phyloP scores from a whole-genome alignment of 2,797 vertebrate genomes.

The Protosalanx chinensis region DNA sequence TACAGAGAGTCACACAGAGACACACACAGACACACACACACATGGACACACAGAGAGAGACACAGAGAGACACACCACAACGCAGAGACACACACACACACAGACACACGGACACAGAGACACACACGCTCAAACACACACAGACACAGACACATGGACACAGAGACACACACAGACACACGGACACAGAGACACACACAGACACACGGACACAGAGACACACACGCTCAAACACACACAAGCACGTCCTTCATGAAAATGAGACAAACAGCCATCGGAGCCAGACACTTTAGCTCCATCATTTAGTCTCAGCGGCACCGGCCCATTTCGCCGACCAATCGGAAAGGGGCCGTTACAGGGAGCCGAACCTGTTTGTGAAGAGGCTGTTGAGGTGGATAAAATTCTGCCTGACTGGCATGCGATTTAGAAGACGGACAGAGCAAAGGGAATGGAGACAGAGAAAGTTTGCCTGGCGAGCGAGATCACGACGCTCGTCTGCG shows the following conservation, averaged over 20 bases:
- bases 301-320: slow-evolving; percentile 44
- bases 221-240: too few species aligned
- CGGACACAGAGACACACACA: too few species aligned
- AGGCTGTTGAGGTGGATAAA: slow-evolving; percentile 41
- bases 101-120: too few species aligned
- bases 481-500: background rate
- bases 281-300: slow-evolving; percentile 37
- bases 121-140: too few species aligned
- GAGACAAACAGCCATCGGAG: slow-evolving; percentile 36
- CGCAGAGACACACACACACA: too few species aligned
- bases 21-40: too few species aligned
- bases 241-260: slow-evolving; percentile 49
- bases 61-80: too few species aligned
- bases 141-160: too few species aligned
- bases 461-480: background rate
- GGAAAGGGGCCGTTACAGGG: slow-evolving; percentile 33
- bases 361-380: slow-evolving; percentile 52
- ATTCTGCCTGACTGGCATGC: slow-evolving; percentile 31
- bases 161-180: too few species aligned
- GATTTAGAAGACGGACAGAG: slow-evolving; percentile 9
- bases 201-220: too few species aligned
- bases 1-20: too few species aligned
- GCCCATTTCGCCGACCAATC: slow-evolving; percentile 33
- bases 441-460: background rate
- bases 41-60: too few species aligned